phyloP scores from a whole-genome alignment of 1,140 invertebrate genomes.

The Scylla paramamosain region DNA sequence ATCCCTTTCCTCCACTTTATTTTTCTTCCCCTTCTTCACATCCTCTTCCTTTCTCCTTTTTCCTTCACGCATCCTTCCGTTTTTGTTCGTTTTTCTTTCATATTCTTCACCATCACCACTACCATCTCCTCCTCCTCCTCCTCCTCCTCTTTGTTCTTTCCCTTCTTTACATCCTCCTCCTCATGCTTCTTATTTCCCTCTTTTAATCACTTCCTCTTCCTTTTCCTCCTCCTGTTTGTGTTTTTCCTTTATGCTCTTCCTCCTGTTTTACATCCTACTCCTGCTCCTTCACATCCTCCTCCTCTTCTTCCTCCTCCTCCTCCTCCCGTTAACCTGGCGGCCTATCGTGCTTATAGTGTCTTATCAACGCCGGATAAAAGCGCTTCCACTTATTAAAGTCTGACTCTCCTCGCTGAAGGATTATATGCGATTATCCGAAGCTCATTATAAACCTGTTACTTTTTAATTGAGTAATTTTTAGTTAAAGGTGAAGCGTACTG shows the following conservation, averaged over 20 bases:
- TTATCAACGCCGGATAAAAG: not conserved
- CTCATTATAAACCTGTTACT: constrained; percentile 24
- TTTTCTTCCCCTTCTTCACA: no score
- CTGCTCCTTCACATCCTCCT: not conserved
- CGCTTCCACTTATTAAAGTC: constrained; percentile 13
- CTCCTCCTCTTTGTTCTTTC: no score
- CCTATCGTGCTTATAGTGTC: constrained; percentile 1
- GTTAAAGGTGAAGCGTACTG: not conserved
- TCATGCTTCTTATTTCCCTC: no score
- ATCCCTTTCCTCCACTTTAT: no score
- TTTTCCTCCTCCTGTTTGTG: no score
- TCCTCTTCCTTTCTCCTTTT: no score
- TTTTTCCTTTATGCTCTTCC: not conserved
- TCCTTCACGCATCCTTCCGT: no score
- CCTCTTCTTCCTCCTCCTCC: not conserved
- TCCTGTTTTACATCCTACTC: not conserved
- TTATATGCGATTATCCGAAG: not conserved
- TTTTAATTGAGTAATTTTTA: constrained; percentile 17
- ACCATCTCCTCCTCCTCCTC: no score
- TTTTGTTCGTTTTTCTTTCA: no score
- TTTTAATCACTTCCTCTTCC: no score
- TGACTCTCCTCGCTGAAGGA: not conserved
- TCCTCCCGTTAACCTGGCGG: not conserved
- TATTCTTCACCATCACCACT: no score
- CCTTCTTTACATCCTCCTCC: no score